A percentile compares a stretch with the other conserved stretches of the same genome.
These are phyloP conservation scores for Globia sparganii DNA, from an alignment of 2,888 invertebrate genomes.

Conservation along the genomic window DNA sequence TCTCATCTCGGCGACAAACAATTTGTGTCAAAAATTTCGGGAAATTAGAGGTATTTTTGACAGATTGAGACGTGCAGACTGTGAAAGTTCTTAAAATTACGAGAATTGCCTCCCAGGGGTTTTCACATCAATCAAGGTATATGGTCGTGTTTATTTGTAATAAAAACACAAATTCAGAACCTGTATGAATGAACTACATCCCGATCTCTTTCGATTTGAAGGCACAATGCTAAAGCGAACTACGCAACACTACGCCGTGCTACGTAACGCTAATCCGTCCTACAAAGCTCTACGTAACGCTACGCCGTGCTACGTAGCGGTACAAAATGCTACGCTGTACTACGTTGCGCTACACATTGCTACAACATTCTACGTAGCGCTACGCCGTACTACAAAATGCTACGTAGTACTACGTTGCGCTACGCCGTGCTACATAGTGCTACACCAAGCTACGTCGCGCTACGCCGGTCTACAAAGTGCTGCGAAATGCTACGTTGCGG, in stretches of 20 bases:
- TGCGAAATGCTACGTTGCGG: neutral
- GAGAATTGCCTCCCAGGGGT: no score
- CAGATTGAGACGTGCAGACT: no score
- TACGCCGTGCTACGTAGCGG: no score
- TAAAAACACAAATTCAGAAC: no score
- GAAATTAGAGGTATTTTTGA: no score
- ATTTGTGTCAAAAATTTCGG: no score
- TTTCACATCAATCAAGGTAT: no score
- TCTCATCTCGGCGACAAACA: no score
- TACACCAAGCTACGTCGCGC: neutral
- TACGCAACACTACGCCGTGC: neutral
- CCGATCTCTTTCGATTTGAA: neutral
- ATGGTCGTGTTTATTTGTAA: no score
- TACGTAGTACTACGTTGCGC: neutral
- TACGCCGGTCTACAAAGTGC: neutral
- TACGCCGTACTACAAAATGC: neutral
- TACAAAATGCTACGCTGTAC: neutral
- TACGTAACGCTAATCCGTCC: neutral
- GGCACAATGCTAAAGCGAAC: neutral
- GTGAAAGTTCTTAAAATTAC: no score
- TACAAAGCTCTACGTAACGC: neutral
- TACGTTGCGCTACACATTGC: neutral
- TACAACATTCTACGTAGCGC: neutral
- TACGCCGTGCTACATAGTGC: neutral
- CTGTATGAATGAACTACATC: no score